Base-by-base conservation (phyloP, 2,797 vertebrate genomes). In the Nyctalus aviator region DNA sequence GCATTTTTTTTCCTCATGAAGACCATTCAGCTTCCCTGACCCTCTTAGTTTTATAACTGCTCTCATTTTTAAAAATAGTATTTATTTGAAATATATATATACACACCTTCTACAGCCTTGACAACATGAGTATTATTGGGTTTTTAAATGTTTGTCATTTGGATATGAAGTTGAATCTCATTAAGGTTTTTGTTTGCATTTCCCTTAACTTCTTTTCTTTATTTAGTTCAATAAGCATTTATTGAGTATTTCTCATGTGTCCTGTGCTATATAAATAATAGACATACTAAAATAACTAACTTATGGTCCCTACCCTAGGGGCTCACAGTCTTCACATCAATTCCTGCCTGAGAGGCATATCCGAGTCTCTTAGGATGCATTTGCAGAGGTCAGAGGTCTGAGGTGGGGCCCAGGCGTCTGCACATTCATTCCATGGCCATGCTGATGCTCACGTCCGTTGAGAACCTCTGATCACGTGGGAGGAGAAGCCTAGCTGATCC, bases 1-100 rank as follows among this genome's bases (percentile, higher is more conserved):
- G 59, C 30, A 7, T 57, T 75, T 85, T 25, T 25, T 55, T 78
- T 85, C 44, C 44, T 14, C n/a, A 23, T 64, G 25, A 84, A 78
- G 50, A 78, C 11, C 48, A 66, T 92, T 84, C 41, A 69, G 6
- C 17, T 94, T 72, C 75, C 64, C 53, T 92, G 77, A 83, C 12
- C 41, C n/a, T 68, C 25, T 83, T 72, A 68, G 59, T 64, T 79
- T 83, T 48, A 90, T 59, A 90, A 88, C 79, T 66, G 64, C 64
- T 66, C 64, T 66, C 64, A 66, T 66, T 66, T 66, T 66, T 32
- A 8, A n/a, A 90, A 78, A 27, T 62, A 64, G 27, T 66, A 55
- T 50, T 69, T 91, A 83, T 72, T 69, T 92, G 66, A 64, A 71
- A 37, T 37, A 27, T 17, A 44, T 71, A 66, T 14, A 62, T 4